Evolutionary conservation across 2,113 vertebrate species (phyloP).

Genomic region (Carassius auratus): DNA sequence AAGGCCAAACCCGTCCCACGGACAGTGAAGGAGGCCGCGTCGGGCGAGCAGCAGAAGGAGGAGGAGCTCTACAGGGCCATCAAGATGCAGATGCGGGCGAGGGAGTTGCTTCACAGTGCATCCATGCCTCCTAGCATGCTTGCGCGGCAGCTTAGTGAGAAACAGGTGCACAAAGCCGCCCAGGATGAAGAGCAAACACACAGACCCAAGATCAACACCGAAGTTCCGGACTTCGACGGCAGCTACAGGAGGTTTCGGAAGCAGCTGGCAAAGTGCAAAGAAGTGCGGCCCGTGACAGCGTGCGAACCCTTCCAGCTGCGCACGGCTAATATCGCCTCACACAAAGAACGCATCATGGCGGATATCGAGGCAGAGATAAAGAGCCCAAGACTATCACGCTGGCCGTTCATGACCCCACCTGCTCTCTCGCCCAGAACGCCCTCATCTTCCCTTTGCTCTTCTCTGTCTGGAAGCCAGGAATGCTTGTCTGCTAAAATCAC

Average conservation of each 20-base stretch:
- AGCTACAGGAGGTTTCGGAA: constrained; percentile 77
- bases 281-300: constrained; percentile 71
- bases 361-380: constrained; percentile 79
- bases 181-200: constrained; percentile 53
- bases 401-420: constrained; percentile 71
- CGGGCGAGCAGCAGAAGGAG: constrained; percentile 79
- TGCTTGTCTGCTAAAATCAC: constrained; percentile 77
- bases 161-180: constrained; percentile 60
- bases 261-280: constrained; percentile 70
- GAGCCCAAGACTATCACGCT: constrained; percentile 73
- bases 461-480: constrained; percentile 66
- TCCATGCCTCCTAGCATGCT: constrained; percentile 74
- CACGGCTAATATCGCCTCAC: constrained; percentile 72
- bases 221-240: constrained; percentile 75
- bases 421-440: constrained; percentile 34
- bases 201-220: constrained; percentile 67
- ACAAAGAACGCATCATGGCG: constrained; percentile 76
- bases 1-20: constrained; percentile 88
- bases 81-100: constrained; percentile 81
- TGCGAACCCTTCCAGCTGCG: constrained; percentile 79
- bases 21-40: constrained; percentile 75
- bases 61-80: constrained; percentile 81
- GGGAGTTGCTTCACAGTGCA: constrained; percentile 78
- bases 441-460: constrained; percentile 65
- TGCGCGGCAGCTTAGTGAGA: constrained; percentile 58